Base-by-base conservation (phyloP, 2,888 invertebrate species). In the Maniola hyperantus region DNA sequence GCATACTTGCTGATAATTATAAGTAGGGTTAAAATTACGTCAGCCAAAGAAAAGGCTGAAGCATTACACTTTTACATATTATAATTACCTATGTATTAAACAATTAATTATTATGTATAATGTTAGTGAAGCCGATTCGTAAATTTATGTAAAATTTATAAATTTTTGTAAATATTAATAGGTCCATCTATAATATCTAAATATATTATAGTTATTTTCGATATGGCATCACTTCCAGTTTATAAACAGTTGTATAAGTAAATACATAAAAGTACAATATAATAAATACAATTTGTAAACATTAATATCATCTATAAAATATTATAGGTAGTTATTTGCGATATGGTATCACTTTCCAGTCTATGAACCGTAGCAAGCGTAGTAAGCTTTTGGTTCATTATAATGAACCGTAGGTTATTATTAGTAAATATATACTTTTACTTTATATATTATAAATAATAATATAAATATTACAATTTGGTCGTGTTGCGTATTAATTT, bases 21-120 rank as follows among this genome's bases (percentile, higher is more conserved):
- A 87, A 85, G 69, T 83, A 85, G 67, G 51, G 63, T 72, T 58
- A 69, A 65, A 60, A 66, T 68, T 71, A 64, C 55, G 65, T 72
- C 68, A 71, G 90, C 89, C 88, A 90, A 89, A 89, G 86, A 88
- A 91, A 90, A 88, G 91, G 91, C 90, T 83, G 82, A 91, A 91
- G 91, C 91, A 76, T 82, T 83, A 84, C 84, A 88, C 84, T 83
- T n/a, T 88, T 83, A 83, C 85, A 88, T 87, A 83, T 87, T 85
- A 74, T 84, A 84, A 86, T 39, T 87, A 85, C n/a, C n/a, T n/a
- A n/a, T n/a, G n/a, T 83, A 83, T 75, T 74, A 82, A 84, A 78
- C 79, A 78, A 81, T 58, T 15, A 39, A 13, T 44, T 61, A 64
- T 36, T 60, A 58, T 33, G 55, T 51, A 57, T 36, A 59, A 62